Base-by-base conservation (phyloP, 2,888 invertebrate species). In the Apamea sordens region DNA sequence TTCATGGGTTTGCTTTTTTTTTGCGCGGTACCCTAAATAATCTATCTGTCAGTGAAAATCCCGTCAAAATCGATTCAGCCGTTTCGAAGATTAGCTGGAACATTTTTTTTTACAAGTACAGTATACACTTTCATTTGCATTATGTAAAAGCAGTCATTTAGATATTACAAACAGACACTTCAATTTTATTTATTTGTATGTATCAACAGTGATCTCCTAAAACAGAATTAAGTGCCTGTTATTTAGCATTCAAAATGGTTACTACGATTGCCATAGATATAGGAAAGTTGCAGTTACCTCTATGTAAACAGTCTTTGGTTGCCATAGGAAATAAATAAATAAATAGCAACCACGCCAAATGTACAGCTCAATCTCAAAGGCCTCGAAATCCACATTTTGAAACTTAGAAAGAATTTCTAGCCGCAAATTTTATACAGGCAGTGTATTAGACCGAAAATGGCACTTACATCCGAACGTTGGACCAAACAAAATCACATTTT, bases 401-500 rank as follows among this genome's bases (percentile, higher is more conserved):
- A 85, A 56, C n/a, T 36, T 10, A 61, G 73, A 73, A 73, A 67
- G 75, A 87, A 77, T 80, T 70, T 77, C 61, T 65, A 77, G 74
- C 74, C 53, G 2, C 72, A 77, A 74, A 75, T 76, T 86, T 75
- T 83, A 80, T 65, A 56, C 75, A 77, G 70, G 84, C 79, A 79
- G 79, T 80, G 84, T 84, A 85, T 87, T 75, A 85, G 77, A 80
- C 76, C 69, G 85, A 85, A 87, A 85, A 85, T 85, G 85, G 81
- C 87, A 84, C 77, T 84, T 80, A 85, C 87, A 87, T 80, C 81
- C 67, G 75, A 87, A 80, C 75, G 85, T 61, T 59, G 87, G 75
- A 85, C 85, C 83, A 86, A 83, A 86, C 86, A 86, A 86, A 88
- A 86, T 86, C 86, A 83, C 86, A 86, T 88, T 86, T 73, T 82